Evolutionary conservation across 2,888 invertebrate species (phyloP), one percentile per base, ranked within the genome.

Genomic region (Gasteruption jaculator): DNA sequence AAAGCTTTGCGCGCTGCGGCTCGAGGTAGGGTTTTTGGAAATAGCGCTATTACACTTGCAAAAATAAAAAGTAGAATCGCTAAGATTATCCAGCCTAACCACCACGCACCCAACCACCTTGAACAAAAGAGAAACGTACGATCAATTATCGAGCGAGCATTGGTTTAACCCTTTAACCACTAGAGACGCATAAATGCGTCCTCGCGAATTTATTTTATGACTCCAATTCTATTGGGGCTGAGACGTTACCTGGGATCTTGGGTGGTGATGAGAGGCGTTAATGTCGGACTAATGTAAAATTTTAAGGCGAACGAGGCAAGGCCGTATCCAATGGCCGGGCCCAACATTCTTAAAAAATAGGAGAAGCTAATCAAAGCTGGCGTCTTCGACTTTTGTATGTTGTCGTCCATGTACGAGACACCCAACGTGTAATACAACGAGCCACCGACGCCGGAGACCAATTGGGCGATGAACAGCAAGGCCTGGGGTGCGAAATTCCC

Each of bases 41-140:
- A 86, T 42, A 85, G 72, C 1, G 81, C 79, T 12, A 86, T 62
- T 3, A 85, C 71, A 10, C 78, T 73, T 0, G 82, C 79, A 7
- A 81, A 77, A 5, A 81, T 46, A 27, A 80, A 73, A 12, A 83
- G 71, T 3, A 81, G 63, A 1, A 75, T 63, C 10, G 79, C 81
- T 27, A 84, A 66, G 11, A 85, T 74, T 15, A 84, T 71, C 81
- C 84, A 85, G 1, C 85, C 86, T 31, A 86, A 60, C 86, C 86
- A 88, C 86, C 86, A 87, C n/a, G 87, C 86, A 1, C 87, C 87
- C 29, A 87, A 70, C 87, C 87, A 88, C 50, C 85, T 75, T 35
- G 45, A 15, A 16, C 6, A 27, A 30, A n/a, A 35, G 14, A 19
- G 18, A 1, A 8, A 18, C 24, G n/a, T n/a, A n/a, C n/a, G n/a